Conservation (phyloP, 2,113 vertebrate species). For the Rhinoderma darwinii region DNA sequence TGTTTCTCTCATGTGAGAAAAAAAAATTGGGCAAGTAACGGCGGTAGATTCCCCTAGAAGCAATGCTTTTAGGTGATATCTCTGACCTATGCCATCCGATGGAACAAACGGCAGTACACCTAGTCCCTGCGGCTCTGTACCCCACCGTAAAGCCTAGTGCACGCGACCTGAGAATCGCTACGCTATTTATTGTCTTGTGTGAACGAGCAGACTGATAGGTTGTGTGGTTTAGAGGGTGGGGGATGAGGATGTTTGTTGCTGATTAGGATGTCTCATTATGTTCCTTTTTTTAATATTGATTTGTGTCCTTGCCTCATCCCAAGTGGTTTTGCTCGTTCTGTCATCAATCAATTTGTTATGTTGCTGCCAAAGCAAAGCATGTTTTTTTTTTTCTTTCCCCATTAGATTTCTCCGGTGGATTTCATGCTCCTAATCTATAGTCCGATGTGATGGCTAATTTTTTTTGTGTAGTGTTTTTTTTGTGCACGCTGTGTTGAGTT, state of each 20-base stretch:
- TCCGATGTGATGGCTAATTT: background rate
- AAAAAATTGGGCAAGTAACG: no score
- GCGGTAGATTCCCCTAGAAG: no score
- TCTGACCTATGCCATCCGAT: no score
- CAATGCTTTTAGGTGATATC: no score
- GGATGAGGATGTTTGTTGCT: slow-evolving; percentile 1
- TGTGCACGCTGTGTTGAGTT: background rate
- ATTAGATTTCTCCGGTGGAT: background rate
- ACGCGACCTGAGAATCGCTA: background rate
- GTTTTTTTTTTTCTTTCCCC: background rate
- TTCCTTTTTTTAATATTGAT: slow-evolving; percentile 48
- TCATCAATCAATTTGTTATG: slow-evolving; percentile 41
- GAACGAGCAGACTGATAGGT: background rate
- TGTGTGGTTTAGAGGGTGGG: background rate
- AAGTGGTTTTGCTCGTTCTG: slow-evolving; percentile 21
- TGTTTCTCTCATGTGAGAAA: no score
- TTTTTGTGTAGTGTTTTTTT: background rate
- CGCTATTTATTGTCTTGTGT: background rate
- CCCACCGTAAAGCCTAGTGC: no score
- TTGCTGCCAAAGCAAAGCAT: background rate
- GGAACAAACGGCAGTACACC: no score
- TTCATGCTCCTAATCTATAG: background rate
- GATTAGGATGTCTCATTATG: slow-evolving; percentile 48
- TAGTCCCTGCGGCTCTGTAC: background rate
- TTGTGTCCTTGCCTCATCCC: slow-evolving; percentile 32